A percentile compares a stretch with the other conserved stretches of the same genome.
Conservation (phyloP, 2,888 invertebrate species). For the Zonitis immaculata region DNA sequence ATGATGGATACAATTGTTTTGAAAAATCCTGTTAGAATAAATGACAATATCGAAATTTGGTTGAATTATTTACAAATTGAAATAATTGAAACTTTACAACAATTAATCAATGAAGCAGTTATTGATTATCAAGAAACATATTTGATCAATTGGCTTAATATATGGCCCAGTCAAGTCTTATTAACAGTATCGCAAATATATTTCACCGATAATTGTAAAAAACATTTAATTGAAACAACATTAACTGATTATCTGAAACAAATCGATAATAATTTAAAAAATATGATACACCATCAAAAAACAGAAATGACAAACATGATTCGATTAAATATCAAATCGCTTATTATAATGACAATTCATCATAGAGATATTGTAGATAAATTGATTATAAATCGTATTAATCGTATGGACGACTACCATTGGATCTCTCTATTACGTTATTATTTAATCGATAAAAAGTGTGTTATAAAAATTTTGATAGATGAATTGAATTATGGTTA, state of each 20-base stretch:
- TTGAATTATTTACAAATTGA: conserved; percentile 71
- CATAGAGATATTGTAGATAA: conserved; percentile 69
- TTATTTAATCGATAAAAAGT: conserved; percentile 59
- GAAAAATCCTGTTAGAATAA: conserved; percentile 57
- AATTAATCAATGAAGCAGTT: conserved; percentile 8
- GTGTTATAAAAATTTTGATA: conserved; percentile 66
- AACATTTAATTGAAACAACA: conserved; percentile 8
- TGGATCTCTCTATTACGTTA: conserved; percentile 76
- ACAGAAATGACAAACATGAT: conserved; percentile 2
- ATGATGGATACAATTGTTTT: conserved; percentile 65
- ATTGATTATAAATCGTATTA: conserved; percentile 57
- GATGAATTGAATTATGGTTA: conserved; percentile 71
- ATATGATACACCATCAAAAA: not conserved
- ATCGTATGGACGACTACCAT: conserved; percentile 68
- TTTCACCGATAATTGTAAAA: conserved; percentile 8
- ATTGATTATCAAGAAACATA: conserved; percentile 3
- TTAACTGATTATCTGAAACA: not conserved
- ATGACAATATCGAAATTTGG: conserved; percentile 75
- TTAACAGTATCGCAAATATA: conserved; percentile 9
- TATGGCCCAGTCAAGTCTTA: conserved; percentile 14
- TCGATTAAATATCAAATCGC: conserved; percentile 67
- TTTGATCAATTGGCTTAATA: conserved; percentile 8
- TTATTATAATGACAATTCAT: conserved; percentile 74
- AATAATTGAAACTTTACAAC: conserved; percentile 55
- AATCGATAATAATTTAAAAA: conserved; percentile 6